These are phyloP conservation scores for Lepeophtheirus salmonis DNA, from an alignment of 1,140 invertebrate species.

Conservation along the genomic window DNA sequence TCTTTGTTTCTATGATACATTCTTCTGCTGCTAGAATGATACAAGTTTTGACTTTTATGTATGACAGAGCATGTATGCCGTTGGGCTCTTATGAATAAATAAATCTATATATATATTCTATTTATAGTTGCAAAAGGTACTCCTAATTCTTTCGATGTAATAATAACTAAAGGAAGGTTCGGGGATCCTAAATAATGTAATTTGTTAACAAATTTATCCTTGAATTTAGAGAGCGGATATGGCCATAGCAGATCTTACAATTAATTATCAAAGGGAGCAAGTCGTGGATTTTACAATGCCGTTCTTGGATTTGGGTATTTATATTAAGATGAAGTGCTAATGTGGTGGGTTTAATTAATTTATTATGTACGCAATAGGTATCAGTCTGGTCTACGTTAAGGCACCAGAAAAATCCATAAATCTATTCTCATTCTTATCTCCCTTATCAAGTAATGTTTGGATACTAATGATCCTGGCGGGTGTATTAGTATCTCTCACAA, in stretches of 20 bases:
- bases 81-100: too few relatives aligned
- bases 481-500: slow-evolving; percentile 6
- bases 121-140: too few relatives aligned
- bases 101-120: too few relatives aligned
- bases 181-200: too few relatives aligned
- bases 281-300: slow-evolving; percentile 28
- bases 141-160: too few relatives aligned
- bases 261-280: slow-evolving; percentile 29
- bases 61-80: too few relatives aligned
- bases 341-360: background rate
- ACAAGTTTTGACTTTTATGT: too few relatives aligned
- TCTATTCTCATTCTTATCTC: slow-evolving; percentile 18
- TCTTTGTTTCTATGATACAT: too few relatives aligned
- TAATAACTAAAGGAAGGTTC: too few relatives aligned
- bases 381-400: slow-evolving; percentile 29
- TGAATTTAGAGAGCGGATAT: slow-evolving; percentile 28
- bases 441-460: slow-evolving; percentile 14
- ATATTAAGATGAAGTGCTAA: slow-evolving; percentile 14
- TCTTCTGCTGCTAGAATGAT: too few relatives aligned
- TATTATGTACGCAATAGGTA: too few relatives aligned
- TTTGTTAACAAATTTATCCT: too few relatives aligned
- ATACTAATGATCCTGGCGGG: slow-evolving; percentile 10
- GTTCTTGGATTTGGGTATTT: slow-evolving; percentile 24
- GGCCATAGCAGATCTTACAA: slow-evolving; percentile 28
- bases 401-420: slow-evolving; percentile 32